A percentile compares a stretch with the other conserved stretches of the same genome.
Conservation (phyloP, 2,797 vertebrate genomes). For the Argya squamiceps region DNA sequence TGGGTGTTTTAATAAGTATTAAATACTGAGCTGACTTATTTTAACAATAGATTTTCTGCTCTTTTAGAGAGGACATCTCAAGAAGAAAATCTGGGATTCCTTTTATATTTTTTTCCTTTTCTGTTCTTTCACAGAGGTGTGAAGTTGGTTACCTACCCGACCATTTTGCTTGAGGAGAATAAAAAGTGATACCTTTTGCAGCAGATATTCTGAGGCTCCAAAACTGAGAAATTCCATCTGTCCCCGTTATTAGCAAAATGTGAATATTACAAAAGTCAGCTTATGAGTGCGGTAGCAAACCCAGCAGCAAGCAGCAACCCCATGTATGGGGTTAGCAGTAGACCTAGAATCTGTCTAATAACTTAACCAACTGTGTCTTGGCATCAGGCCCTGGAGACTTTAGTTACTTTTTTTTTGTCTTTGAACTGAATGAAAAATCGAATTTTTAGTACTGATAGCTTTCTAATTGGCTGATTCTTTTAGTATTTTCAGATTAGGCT, state of each 20-base stretch:
- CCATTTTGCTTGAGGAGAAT: neutral
- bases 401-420: neutral
- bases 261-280: neutral
- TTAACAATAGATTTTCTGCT: neutral
- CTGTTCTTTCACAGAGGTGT: neutral
- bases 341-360: neutral
- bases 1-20: neutral
- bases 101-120: neutral
- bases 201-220: neutral
- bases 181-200: neutral
- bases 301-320: neutral
- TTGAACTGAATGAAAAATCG: neutral
- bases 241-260: neutral
- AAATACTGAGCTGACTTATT: neutral
- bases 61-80: neutral
- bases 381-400: neutral
- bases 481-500: neutral
- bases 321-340: neutral
- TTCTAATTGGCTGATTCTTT: slow-evolving; percentile 6
- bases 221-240: neutral
- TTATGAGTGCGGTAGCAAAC: neutral
- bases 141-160: neutral
- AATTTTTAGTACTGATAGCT: neutral
- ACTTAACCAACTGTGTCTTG: neutral
- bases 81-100: neutral